Conservation (phyloP, 2,113 vertebrate species). For the Thermophis baileyi region DNA sequence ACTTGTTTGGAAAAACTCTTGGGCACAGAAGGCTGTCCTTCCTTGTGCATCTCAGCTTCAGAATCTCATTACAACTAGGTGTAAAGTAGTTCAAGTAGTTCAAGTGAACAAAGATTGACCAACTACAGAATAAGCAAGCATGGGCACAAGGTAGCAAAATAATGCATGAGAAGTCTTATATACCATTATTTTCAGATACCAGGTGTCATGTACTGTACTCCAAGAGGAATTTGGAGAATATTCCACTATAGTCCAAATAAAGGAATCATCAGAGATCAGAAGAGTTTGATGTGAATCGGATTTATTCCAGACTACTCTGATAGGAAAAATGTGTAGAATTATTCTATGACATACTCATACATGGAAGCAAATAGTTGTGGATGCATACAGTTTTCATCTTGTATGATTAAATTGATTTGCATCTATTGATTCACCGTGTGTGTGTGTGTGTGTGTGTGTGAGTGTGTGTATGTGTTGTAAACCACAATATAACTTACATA, state of each 20-base stretch:
- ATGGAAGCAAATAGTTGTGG: neutral
- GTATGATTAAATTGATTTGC: neutral
- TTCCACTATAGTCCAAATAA: neutral
- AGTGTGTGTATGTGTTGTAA: neutral
- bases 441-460: neutral
- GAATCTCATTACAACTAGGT: neutral
- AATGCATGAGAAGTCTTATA: neutral
- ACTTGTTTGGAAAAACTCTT: neutral
- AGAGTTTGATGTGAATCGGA: neutral
- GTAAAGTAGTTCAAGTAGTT: neutral
- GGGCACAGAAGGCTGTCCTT: neutral
- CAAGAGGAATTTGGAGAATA: neutral
- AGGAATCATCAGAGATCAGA: neutral
- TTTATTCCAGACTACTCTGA: neutral
- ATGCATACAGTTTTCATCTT: neutral
- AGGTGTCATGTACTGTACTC: neutral
- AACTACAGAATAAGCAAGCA: neutral
- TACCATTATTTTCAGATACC: neutral
- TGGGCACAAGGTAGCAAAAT: neutral
- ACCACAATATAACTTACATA: neutral
- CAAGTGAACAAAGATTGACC: neutral
- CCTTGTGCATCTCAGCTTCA: neutral
- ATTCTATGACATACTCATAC: neutral
- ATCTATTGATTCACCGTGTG: neutral
- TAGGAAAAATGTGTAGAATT: neutral